Evolutionary conservation across 2,888 invertebrate genomes (phyloP), one percentile per base, ranked within the genome.

Genomic region (Boloria selene): DNA sequence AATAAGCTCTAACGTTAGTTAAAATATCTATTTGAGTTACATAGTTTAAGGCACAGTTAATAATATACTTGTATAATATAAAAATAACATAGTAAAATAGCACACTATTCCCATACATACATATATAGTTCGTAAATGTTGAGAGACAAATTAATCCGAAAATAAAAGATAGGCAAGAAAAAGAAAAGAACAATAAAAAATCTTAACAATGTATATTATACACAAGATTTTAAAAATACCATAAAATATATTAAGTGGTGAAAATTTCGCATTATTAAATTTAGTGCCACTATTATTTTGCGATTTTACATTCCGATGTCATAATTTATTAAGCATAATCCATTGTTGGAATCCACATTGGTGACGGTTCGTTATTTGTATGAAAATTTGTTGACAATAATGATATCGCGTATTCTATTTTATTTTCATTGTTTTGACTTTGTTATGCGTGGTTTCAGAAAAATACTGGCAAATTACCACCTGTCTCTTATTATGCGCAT

Each of bases 341-440:
- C 77, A 85, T 87, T 72, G 75, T 73, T 75, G 74, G 78, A 82
- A 80, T 83, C 77, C 72, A 73, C 75, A 69, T 73, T 72, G 75
- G 69, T 74, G 84, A 84, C 84, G 67, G 71, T 69, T 47, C 75
- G 75, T 71, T 80, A 84, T 86, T 83, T 82, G 79, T 81, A 77
- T 76, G 78, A 78, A 77, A 82, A 84, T 85, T 83, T 81, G 80
- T 80, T 75, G 83, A 85, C 80, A 83, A 86, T 84, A 79, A 79
- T 72, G 74, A 79, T 84, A 79, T 81, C 75, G 72, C 80, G 79
- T 82, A 80, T 79, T 75, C 74, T 75, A 79, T 78, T 89, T 86
- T 90, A 88, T 86, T 87, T 22, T 22, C 22, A 22, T 22, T 22
- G 22, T n/a, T n/a, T n/a, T n/a, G n/a, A n/a, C n/a, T 69, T 70